Base-by-base conservation (phyloP, 2,888 invertebrate genomes). In the Ferrisia virgata region DNA sequence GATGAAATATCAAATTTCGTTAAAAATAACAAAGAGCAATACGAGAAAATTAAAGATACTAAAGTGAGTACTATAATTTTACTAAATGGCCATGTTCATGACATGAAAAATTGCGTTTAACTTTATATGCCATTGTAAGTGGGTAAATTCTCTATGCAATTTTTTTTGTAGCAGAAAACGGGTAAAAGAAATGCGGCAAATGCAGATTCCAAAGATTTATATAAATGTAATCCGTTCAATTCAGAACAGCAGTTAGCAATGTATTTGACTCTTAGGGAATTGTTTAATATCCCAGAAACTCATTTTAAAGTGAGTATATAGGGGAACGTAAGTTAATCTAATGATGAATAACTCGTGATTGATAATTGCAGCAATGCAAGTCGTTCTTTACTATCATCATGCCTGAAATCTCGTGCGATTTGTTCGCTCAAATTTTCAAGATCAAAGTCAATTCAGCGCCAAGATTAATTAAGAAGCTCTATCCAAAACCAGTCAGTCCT, bases 151-250 rank as follows among this genome's bases (percentile, higher is more conserved):
- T n/a, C n/a, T n/a, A n/a, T n/a, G n/a, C n/a, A n/a, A 82, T 40
- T 31, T 18, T 22, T 25, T 6, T 25, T 0, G 39, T 33, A 1
- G n/a, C 33, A 69, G 22, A 82, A 69, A 53, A 5, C 53, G 18
- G 22, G 3, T 28, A 64, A 64, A 64, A 28, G 64, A 64, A 64
- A 28, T 28, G 5, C 25, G 22, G 22, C 15, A 8, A 43, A 47
- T 36, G 18, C 64, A 25, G 82, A 82, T 36, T 25, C 78, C 5
- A 84, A 58, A 18, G 79, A 84, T n/a, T 25, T 22, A 22, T 84
- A 79, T 31, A 84, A 84, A 79, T 84, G 84, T 13, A 78, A 84
- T 58, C 84, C 84, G 18, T 84, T 84, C 18, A 78, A 84, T 79
- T 84, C 84, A 2, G 15, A 15, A 2, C 84, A 84, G 33, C 84